Conservation (phyloP, 2,888 invertebrate species). For the Rhagonycha fulva region DNA sequence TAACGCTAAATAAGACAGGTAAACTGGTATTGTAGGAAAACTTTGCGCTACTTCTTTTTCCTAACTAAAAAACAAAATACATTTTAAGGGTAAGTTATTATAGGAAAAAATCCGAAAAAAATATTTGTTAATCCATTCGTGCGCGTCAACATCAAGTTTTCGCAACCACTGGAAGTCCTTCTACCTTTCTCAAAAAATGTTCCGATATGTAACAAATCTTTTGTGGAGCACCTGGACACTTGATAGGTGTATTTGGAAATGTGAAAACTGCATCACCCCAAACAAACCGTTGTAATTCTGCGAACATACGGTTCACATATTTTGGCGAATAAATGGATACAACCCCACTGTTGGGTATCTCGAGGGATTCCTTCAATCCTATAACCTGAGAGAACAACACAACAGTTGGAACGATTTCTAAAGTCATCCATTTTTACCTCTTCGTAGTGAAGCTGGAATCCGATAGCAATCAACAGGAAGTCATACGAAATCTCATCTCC, state of each 20-base stretch:
- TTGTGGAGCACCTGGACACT: conserved; percentile 98
- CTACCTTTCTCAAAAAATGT: conserved; percentile 78
- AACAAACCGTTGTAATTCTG: conserved; percentile 69
- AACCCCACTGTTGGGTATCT: conserved; percentile 71
- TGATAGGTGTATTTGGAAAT: conserved; percentile 87
- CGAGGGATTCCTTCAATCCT: conserved; percentile 79
- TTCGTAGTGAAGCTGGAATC: conserved; percentile 78
- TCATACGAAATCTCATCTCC: conserved; percentile 82
- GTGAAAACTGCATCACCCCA: conserved; percentile 90
- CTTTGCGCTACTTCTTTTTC: conserved; percentile 73
- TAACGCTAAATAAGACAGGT: conserved; percentile 90
- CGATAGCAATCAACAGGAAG: conserved; percentile 81
- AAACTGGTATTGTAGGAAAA: conserved; percentile 86
- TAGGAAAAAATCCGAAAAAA: no score
- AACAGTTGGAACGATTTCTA: background rate
- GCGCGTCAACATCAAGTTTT: no score
- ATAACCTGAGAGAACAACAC: conserved; percentile 68
- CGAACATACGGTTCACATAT: conserved; percentile 79
- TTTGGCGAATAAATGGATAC: conserved; percentile 86
- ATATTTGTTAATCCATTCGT: no score
- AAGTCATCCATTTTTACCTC: conserved; percentile 61
- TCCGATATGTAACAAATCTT: conserved; percentile 94
- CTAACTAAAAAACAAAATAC: conserved; percentile 58
- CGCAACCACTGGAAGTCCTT: no score
- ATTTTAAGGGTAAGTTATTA: no score